Evolutionary conservation across 2,113 vertebrate species (phyloP).

Genomic region (Mola mola): DNA sequence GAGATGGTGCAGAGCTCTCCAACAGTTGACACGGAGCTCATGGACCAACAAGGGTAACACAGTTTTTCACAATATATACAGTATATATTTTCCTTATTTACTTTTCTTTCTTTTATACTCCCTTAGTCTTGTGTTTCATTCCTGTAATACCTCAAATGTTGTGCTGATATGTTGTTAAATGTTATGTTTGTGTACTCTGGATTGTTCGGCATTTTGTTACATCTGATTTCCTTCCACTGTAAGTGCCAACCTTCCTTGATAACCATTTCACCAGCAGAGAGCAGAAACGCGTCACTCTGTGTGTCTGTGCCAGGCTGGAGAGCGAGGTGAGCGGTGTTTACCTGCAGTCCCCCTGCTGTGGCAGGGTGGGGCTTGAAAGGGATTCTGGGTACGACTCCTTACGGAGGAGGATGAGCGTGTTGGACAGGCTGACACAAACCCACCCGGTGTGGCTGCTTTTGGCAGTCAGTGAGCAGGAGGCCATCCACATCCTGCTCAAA

Average conservation of each 20-base stretch:
- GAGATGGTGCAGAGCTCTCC: conserved; percentile 90
- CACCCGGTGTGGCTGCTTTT: conserved; percentile 92
- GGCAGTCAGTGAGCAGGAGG: conserved; percentile 85
- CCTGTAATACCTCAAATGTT: no score
- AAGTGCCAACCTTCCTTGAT: neutral
- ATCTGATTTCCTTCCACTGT: neutral
- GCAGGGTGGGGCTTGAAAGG: conserved; percentile 75
- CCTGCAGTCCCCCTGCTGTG: conserved; percentile 68
- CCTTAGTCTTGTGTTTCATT: neutral
- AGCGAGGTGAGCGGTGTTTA: conserved; percentile 82
- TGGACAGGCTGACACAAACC: conserved; percentile 90
- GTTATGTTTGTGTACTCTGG: neutral
- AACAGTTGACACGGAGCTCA: conserved; percentile 53
- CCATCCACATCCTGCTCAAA: conserved; percentile 79
- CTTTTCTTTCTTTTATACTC: neutral
- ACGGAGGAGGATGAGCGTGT: conserved; percentile 88
- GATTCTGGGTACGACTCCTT: conserved; percentile 92
- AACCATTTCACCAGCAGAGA: conserved; percentile 43
- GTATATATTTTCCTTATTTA: neutral
- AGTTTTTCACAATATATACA: no score
- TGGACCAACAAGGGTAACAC: conserved; percentile 60
- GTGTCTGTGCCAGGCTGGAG: conserved; percentile 76
- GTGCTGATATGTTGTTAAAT: no score
- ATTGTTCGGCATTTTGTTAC: neutral
- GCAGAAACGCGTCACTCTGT: conserved; percentile 10